A percentile compares a stretch with the other conserved stretches of the same genome.
phyloP scores from a whole-genome alignment of 2,888 invertebrate genomes.

The Troglohyphantes excavatus region DNA sequence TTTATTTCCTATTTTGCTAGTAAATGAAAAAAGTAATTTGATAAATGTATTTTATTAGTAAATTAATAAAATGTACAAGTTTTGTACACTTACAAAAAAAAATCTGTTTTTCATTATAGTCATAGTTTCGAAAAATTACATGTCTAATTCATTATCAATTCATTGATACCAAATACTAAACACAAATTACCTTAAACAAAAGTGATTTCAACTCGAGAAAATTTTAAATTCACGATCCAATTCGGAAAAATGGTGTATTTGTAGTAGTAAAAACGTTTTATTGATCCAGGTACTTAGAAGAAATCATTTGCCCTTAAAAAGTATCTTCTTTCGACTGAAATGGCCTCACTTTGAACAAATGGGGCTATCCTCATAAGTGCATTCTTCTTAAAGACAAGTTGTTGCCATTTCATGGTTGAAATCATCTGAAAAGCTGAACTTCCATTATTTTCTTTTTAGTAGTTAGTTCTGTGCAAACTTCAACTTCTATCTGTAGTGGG shows the following conservation, averaged over 20 bases:
- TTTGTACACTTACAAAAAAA: too few species aligned
- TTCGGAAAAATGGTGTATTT: background rate
- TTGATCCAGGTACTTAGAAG: background rate
- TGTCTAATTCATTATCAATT: too few species aligned
- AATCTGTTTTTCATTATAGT: too few species aligned
- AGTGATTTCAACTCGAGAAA: too few species aligned
- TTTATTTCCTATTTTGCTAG: too few species aligned
- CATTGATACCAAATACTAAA: too few species aligned
- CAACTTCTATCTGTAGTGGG: background rate
- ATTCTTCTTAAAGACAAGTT: constrained; percentile 34
- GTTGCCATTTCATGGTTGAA: constrained; percentile 52
- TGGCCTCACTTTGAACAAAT: background rate
- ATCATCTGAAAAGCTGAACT: constrained; percentile 19
- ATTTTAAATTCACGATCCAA: too few species aligned
- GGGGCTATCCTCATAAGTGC: constrained; percentile 11
- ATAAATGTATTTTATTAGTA: too few species aligned
- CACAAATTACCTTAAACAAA: too few species aligned
- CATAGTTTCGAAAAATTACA: too few species aligned
- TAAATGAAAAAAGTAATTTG: too few species aligned
- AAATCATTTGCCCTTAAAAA: constrained; percentile 23
- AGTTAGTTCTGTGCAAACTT: background rate
- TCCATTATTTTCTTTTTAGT: constrained; percentile 20
- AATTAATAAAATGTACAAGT: too few species aligned
- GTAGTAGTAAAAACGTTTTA: background rate
- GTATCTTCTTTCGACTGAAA: constrained; percentile 17